These are phyloP conservation scores for Romanogobio albipinnatus DNA, from an alignment of 2,113 vertebrate genomes.

Conservation along the genomic window DNA sequence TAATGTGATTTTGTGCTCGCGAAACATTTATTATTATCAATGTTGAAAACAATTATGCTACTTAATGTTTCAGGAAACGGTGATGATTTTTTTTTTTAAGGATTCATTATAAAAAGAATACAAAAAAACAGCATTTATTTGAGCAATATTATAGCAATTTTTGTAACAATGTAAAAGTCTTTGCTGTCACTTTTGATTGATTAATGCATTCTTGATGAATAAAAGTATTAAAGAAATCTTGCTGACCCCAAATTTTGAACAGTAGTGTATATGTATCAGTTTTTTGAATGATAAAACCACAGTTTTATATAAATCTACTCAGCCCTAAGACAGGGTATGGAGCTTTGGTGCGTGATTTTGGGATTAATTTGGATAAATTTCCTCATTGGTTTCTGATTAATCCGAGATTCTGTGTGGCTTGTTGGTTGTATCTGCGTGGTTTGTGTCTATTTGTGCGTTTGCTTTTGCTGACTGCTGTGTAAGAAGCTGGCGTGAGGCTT, in stretches of 20 bases:
- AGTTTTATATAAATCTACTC: not conserved
- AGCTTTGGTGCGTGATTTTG: not conserved
- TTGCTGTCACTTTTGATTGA: not conserved
- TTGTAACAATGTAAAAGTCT: not conserved
- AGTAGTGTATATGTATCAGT: too few species aligned
- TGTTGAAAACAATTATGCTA: too few species aligned
- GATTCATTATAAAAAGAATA: too few species aligned
- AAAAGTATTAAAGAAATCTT: not conserved
- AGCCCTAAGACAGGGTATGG: not conserved
- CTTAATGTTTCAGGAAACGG: too few species aligned
- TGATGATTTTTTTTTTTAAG: too few species aligned
- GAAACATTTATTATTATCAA: too few species aligned
- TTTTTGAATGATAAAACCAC: too few species aligned
- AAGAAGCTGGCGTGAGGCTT: constrained; percentile 8
- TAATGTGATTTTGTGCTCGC: too few species aligned
- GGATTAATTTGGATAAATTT: not conserved
- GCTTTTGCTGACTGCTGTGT: constrained; percentile 28
- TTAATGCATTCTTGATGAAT: not conserved
- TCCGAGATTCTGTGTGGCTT: not conserved
- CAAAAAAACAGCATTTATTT: too few species aligned
- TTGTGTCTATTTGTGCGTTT: constrained; percentile 6
- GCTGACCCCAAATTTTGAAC: too few species aligned
- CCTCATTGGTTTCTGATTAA: not conserved
- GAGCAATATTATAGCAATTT: too few species aligned
- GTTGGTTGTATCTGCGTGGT: not conserved